phyloP scores from a whole-genome alignment of 1,140 invertebrate species.

The Laupala kohalensis region DNA sequence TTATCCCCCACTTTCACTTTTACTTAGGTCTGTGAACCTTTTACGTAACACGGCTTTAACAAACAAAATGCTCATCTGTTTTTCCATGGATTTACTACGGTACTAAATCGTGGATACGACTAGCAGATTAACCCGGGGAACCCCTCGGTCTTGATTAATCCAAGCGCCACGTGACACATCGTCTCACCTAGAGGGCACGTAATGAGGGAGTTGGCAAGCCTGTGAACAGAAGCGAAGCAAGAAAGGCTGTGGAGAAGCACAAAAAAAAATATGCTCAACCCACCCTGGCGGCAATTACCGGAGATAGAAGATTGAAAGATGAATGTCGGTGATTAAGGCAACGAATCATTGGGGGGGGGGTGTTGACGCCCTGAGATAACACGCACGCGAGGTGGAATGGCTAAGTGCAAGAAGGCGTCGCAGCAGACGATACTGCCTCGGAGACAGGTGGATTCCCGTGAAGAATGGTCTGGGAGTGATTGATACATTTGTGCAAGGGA shows the following conservation, averaged over 20 bases:
- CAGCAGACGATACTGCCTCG: neutral
- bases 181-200: neutral
- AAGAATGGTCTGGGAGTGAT: neutral
- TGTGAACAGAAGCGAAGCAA: no score
- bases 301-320: neutral
- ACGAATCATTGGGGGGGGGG: neutral
- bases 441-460: neutral
- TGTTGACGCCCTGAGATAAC: neutral
- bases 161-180: neutral
- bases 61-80: neutral
- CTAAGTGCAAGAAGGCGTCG: neutral
- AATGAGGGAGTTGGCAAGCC: neutral
- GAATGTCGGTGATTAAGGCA: neutral
- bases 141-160: neutral
- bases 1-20: no score
- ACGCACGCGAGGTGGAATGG: neutral
- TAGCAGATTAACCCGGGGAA: neutral
- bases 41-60: no score
- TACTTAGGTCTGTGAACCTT: no score
- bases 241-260: neutral
- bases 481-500: no score
- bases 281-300: neutral
- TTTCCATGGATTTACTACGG: neutral
- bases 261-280: neutral
- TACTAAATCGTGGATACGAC: neutral